Evolutionary conservation across 1,140 invertebrate genomes (phyloP).

Genomic region (Drosophila micromelanica): DNA sequence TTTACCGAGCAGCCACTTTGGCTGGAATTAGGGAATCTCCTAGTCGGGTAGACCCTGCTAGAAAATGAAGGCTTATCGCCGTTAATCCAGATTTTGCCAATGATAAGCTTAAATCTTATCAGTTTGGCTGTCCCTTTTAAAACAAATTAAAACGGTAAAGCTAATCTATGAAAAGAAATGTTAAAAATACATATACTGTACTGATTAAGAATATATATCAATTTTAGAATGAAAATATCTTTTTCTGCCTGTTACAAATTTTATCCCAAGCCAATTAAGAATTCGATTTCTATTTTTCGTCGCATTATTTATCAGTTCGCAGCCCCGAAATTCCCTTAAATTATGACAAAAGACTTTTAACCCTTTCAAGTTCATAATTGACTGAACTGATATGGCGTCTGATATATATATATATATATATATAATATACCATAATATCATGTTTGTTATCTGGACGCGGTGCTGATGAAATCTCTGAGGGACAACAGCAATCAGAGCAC

Average conservation of each 20-base stretch:
- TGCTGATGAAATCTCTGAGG: constrained; percentile 22
- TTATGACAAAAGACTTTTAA: background rate
- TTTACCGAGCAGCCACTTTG: no score
- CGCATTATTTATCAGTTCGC: no score
- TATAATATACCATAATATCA: background rate
- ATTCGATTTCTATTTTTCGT: background rate
- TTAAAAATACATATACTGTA: background rate
- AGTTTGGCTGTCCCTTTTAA: background rate
- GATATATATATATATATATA: background rate
- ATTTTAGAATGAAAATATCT: no score
- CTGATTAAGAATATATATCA: no score
- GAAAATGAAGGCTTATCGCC: background rate
- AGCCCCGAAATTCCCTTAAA: background rate
- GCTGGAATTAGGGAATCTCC: no score
- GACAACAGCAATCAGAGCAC: constrained; percentile 54
- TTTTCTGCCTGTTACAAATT: no score
- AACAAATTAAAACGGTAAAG: background rate
- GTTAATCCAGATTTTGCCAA: background rate
- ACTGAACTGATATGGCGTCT: background rate
- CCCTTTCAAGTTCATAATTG: background rate
- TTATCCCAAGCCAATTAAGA: no score
- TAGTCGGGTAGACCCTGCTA: no score
- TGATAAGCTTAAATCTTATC: background rate
- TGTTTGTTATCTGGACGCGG: constrained; percentile 3
- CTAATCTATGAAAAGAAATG: background rate